These are phyloP conservation scores for Tachuris rubrigastra DNA, from an alignment of 2,113 vertebrate species.

Conservation along the genomic window DNA sequence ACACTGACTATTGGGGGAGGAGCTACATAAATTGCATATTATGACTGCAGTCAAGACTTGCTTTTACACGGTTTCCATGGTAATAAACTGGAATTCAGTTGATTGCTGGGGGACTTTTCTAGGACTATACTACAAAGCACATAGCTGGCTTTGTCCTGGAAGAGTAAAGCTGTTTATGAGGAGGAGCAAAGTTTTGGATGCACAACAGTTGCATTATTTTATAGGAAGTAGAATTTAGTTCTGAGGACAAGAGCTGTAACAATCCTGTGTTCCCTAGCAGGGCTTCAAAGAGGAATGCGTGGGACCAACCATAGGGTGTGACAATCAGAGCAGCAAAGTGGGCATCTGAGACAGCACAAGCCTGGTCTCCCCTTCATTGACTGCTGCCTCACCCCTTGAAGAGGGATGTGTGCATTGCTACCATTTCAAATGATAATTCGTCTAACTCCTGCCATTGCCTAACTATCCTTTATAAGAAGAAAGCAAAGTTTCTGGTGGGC, in stretches of 20 bases:
- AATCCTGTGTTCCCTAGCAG: background rate
- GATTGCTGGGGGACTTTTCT: accelerated
- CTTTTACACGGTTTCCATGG: background rate
- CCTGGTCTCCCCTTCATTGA: too few species aligned
- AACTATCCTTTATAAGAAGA: background rate
- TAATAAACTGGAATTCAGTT: background rate
- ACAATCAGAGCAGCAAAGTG: background rate
- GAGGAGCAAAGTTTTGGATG: background rate
- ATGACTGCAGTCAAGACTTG: background rate
- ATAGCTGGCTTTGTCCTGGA: accelerated
- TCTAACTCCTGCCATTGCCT: background rate
- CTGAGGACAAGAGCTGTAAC: background rate
- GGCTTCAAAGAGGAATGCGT: background rate
- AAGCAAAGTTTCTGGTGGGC: background rate
- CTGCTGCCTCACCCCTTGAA: background rate
- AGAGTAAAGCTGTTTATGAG: background rate
- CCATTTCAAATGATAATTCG: background rate
- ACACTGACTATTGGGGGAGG: background rate
- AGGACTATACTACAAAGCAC: background rate
- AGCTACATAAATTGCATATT: background rate
- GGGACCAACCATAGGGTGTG: background rate
- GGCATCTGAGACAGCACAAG: background rate
- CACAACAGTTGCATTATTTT: background rate
- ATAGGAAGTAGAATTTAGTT: background rate
- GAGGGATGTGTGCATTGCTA: accelerated